Evolutionary conservation across 2,888 invertebrate species (phyloP).

Genomic region (Ophraella communa): DNA sequence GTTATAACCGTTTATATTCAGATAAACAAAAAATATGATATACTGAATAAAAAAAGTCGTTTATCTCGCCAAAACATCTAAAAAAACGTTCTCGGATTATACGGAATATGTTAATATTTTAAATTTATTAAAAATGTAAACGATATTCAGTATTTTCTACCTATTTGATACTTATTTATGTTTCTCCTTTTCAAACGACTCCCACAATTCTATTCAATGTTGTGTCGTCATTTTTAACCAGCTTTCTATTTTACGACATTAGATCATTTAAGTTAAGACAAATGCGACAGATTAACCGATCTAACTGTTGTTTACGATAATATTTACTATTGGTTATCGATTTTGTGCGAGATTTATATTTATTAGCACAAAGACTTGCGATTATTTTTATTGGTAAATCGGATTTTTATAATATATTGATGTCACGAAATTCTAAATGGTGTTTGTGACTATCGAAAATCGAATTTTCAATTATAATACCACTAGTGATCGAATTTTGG

Average conservation of each 20-base stretch:
- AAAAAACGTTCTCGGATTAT: not conserved
- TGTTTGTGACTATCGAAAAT: too few relatives aligned
- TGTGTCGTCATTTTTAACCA: not conserved
- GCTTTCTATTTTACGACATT: slow-evolving; percentile 1
- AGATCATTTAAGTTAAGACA: not conserved
- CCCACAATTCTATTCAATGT: not conserved
- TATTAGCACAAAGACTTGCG: not conserved
- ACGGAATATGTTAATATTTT: not conserved
- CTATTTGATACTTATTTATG: not conserved
- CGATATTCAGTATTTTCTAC: not conserved
- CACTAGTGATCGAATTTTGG: too few relatives aligned
- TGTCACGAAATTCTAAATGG: too few relatives aligned
- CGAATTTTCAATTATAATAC: too few relatives aligned
- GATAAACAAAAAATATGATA: too few relatives aligned
- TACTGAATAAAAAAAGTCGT: too few relatives aligned
- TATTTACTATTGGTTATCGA: not conserved
- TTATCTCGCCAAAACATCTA: not conserved
- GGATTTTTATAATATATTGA: too few relatives aligned
- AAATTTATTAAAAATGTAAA: not conserved
- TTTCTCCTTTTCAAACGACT: not conserved
- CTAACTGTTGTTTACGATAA: not conserved
- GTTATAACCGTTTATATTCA: too few relatives aligned
- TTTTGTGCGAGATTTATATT: not conserved
- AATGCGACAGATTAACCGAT: not conserved
- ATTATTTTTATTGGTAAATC: too few relatives aligned